Conservation (phyloP, 2,888 invertebrate species). For the Sinhomidia bicolor region DNA sequence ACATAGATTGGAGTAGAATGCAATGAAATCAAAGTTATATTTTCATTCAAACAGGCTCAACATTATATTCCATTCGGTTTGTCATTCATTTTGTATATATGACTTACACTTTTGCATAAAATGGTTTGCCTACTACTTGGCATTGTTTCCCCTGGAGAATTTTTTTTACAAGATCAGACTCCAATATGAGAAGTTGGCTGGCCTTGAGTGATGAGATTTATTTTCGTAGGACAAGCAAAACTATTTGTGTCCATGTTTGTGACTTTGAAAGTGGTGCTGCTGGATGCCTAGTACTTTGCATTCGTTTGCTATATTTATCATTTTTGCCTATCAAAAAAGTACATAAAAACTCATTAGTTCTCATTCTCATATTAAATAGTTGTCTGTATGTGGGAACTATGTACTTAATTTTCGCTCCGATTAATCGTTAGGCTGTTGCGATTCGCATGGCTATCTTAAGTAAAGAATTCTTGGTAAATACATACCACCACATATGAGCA, state of each 20-base stretch:
- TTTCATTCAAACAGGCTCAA: too few relatives aligned
- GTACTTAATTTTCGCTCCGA: background rate
- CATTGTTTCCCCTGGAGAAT: background rate
- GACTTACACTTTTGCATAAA: too few relatives aligned
- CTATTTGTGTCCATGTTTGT: background rate
- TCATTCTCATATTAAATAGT: background rate
- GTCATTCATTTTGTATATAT: too few relatives aligned
- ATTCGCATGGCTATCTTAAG: too few relatives aligned
- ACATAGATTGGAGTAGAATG: too few relatives aligned
- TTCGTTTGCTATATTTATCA: too few relatives aligned
- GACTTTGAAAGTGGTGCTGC: too few relatives aligned
- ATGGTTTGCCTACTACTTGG: background rate
- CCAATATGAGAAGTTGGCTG: conserved; percentile 7
- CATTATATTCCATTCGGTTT: too few relatives aligned
- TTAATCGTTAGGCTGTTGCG: background rate
- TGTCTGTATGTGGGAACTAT: background rate
- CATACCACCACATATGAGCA: too few relatives aligned
- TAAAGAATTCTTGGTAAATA: too few relatives aligned
- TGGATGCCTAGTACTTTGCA: too few relatives aligned
- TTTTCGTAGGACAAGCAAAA: background rate
- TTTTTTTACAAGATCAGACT: conserved; percentile 5
- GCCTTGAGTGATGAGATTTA: conserved; percentile 9
- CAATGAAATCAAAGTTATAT: too few relatives aligned
- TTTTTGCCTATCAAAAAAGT: background rate
- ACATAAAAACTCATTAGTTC: background rate